Conservation (phyloP, 2,888 invertebrate species). For the Cacoxenus indagator region DNA sequence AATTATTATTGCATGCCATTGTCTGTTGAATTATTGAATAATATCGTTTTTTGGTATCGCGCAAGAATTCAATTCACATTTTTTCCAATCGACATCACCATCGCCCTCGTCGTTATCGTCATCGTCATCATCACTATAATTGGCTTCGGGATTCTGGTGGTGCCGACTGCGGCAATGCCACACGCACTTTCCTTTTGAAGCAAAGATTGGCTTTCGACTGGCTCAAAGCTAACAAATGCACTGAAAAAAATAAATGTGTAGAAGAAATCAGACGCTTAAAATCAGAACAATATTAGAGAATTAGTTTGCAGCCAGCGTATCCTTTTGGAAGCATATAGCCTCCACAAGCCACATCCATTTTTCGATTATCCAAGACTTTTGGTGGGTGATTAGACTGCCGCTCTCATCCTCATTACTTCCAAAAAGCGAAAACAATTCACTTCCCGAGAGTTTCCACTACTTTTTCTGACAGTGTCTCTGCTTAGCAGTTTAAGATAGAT, state of each 20-base stretch:
- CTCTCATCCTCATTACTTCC: too few relatives aligned
- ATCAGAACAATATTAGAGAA: too few relatives aligned
- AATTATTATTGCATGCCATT: slow-evolving; percentile 11
- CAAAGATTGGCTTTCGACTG: not conserved
- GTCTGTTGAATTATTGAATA: slow-evolving; percentile 12
- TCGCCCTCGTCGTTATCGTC: not conserved
- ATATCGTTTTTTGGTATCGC: not conserved
- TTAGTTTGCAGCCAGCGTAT: too few relatives aligned
- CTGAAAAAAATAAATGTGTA: not conserved
- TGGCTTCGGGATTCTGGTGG: not conserved
- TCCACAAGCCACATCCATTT: too few relatives aligned
- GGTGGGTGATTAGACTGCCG: too few relatives aligned
- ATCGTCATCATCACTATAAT: not conserved
- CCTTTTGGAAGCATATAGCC: too few relatives aligned
- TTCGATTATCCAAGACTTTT: too few relatives aligned
- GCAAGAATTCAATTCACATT: not conserved
- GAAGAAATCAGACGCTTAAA: too few relatives aligned
- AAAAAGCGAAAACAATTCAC: too few relatives aligned
- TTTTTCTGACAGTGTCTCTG: not conserved
- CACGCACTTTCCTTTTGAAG: not conserved
- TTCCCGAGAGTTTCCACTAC: not conserved
- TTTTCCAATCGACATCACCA: not conserved
- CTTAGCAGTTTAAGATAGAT: not conserved
- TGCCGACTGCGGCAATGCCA: not conserved
- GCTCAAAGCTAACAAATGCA: too few relatives aligned